Evolutionary conservation across 2,797 vertebrate species (phyloP), one percentile per base, ranked within the genome.

Genomic region (Huso huso): DNA sequence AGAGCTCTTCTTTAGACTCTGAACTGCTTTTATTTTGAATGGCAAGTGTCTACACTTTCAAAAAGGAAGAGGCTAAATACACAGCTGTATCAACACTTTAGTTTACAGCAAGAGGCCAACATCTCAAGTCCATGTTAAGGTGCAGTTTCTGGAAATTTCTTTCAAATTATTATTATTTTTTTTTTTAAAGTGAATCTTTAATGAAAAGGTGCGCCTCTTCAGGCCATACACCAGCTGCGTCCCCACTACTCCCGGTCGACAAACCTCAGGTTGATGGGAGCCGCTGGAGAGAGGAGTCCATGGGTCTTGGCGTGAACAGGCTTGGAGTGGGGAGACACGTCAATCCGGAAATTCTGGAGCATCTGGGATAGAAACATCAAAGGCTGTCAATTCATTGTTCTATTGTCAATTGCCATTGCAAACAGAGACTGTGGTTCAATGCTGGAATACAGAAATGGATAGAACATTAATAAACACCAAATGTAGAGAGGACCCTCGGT

Each of bases 341-440:
- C 79, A 6, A 95, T 90, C 75, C 86, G 83, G 83, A 96, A 96
- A 71, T 78, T 89, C 65, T 94, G 93, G 78, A 97, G 91, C 65
- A 97, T 77, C 94, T 98, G 87, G 49, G 69, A 69, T 63, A 12
- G 12, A 11, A 68, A 6, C 10, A 12, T 7, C 51, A n/a, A 49
- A 58, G 8, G 10, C 8, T 18, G 7, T 23, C 23, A 9, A 10
- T 62, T 15, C 4, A 7, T 49, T 48, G 23, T 7, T 8, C 5
- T 11, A 70, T 76, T 53, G 70, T 11, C 67, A 4, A 64, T 7
- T 55, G 48, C 49, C 55, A 23, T 62, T 6, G 71, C 60, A 72
- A 67, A 66, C 12, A 62, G 18, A 18, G 37, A 37, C 37, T 4
- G 37, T 37, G 37, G 4, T 37, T 37, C 5, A 37, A 37, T 37